Evolutionary conservation across 2,113 vertebrate genomes (phyloP).

Genomic region (Arizona elegans): DNA sequence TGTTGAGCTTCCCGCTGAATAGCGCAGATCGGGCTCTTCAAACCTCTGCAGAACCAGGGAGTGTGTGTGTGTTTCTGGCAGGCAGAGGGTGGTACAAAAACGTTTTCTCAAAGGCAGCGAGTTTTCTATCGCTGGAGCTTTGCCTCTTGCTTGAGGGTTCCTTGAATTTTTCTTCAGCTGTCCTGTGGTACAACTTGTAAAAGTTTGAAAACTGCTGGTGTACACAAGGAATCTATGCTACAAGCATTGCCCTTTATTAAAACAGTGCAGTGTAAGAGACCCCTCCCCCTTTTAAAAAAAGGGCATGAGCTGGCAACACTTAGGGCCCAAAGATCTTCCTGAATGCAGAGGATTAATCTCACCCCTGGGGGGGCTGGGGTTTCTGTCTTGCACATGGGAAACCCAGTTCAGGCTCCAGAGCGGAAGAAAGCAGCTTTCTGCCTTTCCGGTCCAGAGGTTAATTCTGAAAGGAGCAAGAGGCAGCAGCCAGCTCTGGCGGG

Average conservation of each 20-base stretch:
- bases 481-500: background rate
- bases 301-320: background rate
- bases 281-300: background rate
- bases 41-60: background rate
- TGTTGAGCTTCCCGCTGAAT: background rate
- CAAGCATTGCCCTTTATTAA: background rate
- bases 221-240: background rate
- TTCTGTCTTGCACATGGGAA: background rate
- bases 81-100: background rate
- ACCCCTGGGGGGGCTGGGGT: background rate
- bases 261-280: background rate
- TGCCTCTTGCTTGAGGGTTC: background rate
- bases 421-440: background rate
- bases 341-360: background rate
- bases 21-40: background rate
- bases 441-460: background rate
- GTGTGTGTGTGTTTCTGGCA: background rate
- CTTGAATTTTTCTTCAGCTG: background rate
- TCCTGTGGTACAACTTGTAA: background rate
- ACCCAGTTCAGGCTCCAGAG: background rate
- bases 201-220: background rate
- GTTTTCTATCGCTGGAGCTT: background rate
- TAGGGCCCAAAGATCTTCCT: background rate
- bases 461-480: background rate
- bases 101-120: background rate